Base-by-base conservation (phyloP, 1,140 invertebrate species). In the Oppia nitens region DNA sequence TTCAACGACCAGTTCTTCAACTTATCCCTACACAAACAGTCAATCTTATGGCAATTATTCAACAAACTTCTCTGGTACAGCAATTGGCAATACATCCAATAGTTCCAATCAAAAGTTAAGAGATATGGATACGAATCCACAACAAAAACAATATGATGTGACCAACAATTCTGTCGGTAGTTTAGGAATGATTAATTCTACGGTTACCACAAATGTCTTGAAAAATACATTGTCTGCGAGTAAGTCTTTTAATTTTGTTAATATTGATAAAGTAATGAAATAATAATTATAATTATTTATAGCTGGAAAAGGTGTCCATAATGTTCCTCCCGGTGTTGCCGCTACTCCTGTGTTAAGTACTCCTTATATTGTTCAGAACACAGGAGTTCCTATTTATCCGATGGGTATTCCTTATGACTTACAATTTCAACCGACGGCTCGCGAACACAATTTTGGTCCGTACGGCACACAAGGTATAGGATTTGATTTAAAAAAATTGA, bases 191-290 rank as follows among this genome's bases (percentile, higher is more conserved):
- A n/a, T n/a, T n/a, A n/a, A 12, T 24, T 17, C 21, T 25, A 25
- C 24, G 21, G 26, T 20, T 20, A 25, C 20, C 53, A 59, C 57
- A 14, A 59, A 59, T 47, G 57, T 58, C 2, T 24, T 59, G 1
- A 59, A 59, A 24, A 59, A 59, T 28, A 53, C 57, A 3, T 54
- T 59, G n/a, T 59, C 57, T 20, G 57, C 57, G 23, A 59, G 50
- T 57, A 49, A 4, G 56, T 57, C 50, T 50, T 20, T 11, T n/a
- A n/a, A n/a, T n/a, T n/a, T n/a, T n/a, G n/a, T n/a, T n/a, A n/a
- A n/a, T n/a, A n/a, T n/a, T n/a, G n/a, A n/a, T n/a, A n/a, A n/a
- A n/a, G n/a, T n/a, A n/a, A n/a, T n/a, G n/a, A n/a, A n/a, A n/a
- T n/a, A n/a, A n/a, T n/a, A n/a, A n/a, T n/a, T n/a, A n/a, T n/a